These are phyloP conservation scores for Carcharodon carcharias DNA, from an alignment of 2,797 vertebrate genomes.

Conservation along the genomic window DNA sequence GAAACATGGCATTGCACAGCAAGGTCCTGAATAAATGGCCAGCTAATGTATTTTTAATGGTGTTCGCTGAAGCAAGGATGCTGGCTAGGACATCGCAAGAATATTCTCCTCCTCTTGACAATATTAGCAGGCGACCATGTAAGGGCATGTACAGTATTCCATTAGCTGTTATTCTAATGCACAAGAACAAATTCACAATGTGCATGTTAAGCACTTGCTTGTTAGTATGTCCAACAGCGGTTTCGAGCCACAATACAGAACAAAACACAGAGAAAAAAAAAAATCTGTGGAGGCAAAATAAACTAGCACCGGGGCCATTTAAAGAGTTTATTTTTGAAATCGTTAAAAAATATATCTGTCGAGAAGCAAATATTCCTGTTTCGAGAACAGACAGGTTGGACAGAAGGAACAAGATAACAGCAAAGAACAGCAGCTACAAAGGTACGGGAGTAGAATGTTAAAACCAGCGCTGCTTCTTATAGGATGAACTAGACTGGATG, in stretches of 20 bases:
- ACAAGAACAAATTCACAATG: neutral
- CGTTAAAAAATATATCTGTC: neutral
- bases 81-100: neutral
- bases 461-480: neutral
- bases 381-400: neutral
- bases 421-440: neutral
- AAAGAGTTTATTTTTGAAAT: neutral
- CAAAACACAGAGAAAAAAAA: neutral
- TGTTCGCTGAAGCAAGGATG: neutral
- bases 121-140: neutral
- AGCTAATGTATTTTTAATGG: neutral
- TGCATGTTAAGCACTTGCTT: too few species aligned
- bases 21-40: neutral
- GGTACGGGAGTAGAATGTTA: neutral
- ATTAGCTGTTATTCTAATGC: neutral
- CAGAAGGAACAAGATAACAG: neutral
- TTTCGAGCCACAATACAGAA: neutral
- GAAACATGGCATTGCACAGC: neutral
- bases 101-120: neutral
- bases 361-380: neutral
- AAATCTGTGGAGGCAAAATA: neutral
- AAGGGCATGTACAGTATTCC: neutral
- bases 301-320: neutral
- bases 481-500: neutral
- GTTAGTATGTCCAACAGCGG: neutral